A percentile compares a stretch with the other conserved stretches of the same genome.
phyloP scores from a whole-genome alignment of 1,140 invertebrate genomes.

The Octopus bimaculoides region DNA sequence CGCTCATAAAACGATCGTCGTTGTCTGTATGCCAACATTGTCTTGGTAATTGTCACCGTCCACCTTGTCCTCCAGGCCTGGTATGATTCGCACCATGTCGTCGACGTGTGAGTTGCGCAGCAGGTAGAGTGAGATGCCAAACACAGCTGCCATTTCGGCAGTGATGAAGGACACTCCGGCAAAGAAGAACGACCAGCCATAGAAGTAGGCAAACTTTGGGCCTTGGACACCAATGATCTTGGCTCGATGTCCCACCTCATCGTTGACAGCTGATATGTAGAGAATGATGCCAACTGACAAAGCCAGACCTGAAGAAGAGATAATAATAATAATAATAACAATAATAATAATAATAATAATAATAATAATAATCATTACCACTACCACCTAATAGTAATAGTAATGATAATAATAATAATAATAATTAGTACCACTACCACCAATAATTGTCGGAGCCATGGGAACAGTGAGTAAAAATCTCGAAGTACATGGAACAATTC shows the following conservation, averaged over 20 bases:
- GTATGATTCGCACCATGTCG: constrained; percentile 39
- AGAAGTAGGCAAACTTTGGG: constrained; percentile 34
- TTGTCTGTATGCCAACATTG: too few relatives aligned
- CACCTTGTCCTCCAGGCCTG: constrained; percentile 39
- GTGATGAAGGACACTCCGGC: constrained; percentile 30
- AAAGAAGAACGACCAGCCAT: constrained; percentile 49
- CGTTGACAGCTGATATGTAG: constrained; percentile 50
- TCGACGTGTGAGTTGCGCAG: constrained; percentile 31
- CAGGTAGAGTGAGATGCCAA: constrained; percentile 42
- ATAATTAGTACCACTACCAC: too few relatives aligned
- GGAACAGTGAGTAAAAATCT: background rate
- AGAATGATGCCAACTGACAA: constrained; percentile 48
- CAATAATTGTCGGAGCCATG: too few relatives aligned
- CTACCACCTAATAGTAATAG: too few relatives aligned
- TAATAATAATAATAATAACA: background rate
- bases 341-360: background rate
- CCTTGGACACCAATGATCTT: constrained; percentile 28
- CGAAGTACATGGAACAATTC: too few relatives aligned
- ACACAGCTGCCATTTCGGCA: constrained; percentile 39
- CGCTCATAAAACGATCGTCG: too few relatives aligned
- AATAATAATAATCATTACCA: too few relatives aligned
- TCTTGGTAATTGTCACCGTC: constrained; percentile 16
- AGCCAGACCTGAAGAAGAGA: constrained; percentile 36
- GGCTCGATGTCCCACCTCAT: constrained; percentile 42
- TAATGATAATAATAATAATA: too few relatives aligned